These are phyloP conservation scores for Protosalanx chinensis DNA, from an alignment of 2,797 vertebrate species.

Conservation along the genomic window DNA sequence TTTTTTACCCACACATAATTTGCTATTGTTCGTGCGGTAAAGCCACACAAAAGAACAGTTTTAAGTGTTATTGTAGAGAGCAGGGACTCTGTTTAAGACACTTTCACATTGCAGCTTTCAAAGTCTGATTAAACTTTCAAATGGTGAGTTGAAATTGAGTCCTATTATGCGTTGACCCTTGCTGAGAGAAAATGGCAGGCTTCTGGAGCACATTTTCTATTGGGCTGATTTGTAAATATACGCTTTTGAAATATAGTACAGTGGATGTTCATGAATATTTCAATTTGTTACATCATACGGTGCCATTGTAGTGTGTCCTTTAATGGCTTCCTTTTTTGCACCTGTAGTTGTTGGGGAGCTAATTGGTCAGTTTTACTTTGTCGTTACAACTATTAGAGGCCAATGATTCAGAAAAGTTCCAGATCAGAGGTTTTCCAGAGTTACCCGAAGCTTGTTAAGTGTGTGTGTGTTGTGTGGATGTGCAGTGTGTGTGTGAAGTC, in stretches of 20 bases:
- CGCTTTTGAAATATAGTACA: slow-evolving; percentile 60
- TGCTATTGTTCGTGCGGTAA: slow-evolving; percentile 86
- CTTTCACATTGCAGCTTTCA: slow-evolving; percentile 53
- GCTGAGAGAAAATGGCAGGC: slow-evolving; percentile 62
- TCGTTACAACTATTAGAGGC: not conserved
- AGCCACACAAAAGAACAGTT: slow-evolving; percentile 69
- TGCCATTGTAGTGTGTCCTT: slow-evolving; percentile 50
- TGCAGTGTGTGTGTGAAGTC: slow-evolving; percentile 47
- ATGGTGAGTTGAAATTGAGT: slow-evolving; percentile 64
- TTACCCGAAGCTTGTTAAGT: too few relatives aligned
- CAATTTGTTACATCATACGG: slow-evolving; percentile 37
- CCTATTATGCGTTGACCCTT: slow-evolving; percentile 65
- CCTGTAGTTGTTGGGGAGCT: slow-evolving; percentile 54
- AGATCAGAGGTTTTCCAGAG: too few relatives aligned
- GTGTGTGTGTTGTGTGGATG: too few relatives aligned
- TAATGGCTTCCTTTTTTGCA: slow-evolving; percentile 45
- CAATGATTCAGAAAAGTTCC: not conserved
- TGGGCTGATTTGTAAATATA: slow-evolving; percentile 74
- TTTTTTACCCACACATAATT: slow-evolving; percentile 81
- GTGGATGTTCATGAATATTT: slow-evolving; percentile 62
- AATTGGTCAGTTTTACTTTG: slow-evolving; percentile 8
- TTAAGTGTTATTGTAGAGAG: slow-evolving; percentile 69
- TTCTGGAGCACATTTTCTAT: slow-evolving; percentile 54
- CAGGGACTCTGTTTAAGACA: slow-evolving; percentile 58
- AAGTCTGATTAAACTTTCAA: slow-evolving; percentile 77